Base-by-base conservation (phyloP, 2,113 vertebrate genomes). In the Paradoxurus hermaphroditus region DNA sequence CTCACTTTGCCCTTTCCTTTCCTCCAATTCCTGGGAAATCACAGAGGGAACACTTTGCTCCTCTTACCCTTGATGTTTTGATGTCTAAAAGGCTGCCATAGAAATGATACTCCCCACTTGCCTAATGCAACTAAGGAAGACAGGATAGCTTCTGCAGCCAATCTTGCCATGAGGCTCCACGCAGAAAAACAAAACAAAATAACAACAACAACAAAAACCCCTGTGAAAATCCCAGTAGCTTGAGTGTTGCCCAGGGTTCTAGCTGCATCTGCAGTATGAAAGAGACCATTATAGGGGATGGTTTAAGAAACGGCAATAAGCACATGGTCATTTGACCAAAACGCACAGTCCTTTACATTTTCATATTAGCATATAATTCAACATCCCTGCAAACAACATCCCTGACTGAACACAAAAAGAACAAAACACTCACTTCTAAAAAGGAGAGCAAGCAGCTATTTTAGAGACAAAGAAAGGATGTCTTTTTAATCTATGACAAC, bases 401-500 rank as follows among this genome's bases (percentile, higher is more conserved):
- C 14, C 18, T 87, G 93, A 83, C 1, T 97, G 98, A 98, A 98
- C 97, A 91, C 62, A 98, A 97, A 98, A 97, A 98, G 97, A 98
- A 97, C 78, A 97, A 98, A 98, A 97, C 94, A 86, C 96, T 98
- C 84, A 96, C 98, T 97, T 97, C 98, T 97, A 91, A 87, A 90
- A 97, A 95, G 93, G 86, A 91, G 86, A 94, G 95, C 96, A 98
- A 97, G 85, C 85, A 97, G 94, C 75, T 96, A 95, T 98, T 98
- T 97, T 73, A 97, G 56, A 97, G 94, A 98, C 97, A 95, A 98
- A 98, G 0, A 97, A 98, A 98, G 97, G 97, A 98, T 97, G 97
- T 98, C 98, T 98, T 98, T 97, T 98, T 98, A 99, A 98, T 98
- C 98, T 91, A 93, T 29, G 25, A 98, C 97, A 98, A 98, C 98